phyloP scores from a whole-genome alignment of 2,888 invertebrate species.

The Anagyrus pseudococci region DNA sequence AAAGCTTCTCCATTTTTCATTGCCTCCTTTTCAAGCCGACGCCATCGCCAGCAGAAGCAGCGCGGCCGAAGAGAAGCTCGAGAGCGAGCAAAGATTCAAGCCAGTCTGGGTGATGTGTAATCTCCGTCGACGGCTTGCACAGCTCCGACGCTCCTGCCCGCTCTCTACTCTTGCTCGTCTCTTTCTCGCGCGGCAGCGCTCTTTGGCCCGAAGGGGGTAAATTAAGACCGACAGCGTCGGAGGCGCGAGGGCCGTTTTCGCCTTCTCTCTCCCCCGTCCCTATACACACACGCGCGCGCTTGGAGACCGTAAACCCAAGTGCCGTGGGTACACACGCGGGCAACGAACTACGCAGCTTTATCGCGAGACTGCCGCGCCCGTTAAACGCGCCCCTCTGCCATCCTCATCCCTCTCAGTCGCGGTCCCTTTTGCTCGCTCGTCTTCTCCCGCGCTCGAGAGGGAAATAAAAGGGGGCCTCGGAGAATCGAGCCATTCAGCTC shows the following conservation, averaged over 20 bases:
- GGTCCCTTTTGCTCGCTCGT: too few species aligned
- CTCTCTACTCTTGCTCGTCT: not conserved
- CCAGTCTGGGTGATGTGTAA: conserved; percentile 2
- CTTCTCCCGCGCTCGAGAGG: too few species aligned
- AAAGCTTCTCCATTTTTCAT: conserved; percentile 3
- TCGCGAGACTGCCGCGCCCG: not conserved
- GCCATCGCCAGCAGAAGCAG: not conserved
- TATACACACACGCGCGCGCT: too few species aligned
- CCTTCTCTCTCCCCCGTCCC: too few species aligned
- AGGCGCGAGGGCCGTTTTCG: not conserved
- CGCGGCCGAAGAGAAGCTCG: not conserved
- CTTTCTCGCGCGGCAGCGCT: not conserved
- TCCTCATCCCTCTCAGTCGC: too few species aligned
- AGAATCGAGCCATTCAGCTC: too few species aligned
- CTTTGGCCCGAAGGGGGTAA: conserved; percentile 8
- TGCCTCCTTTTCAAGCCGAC: not conserved
- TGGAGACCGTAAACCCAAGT: conserved; percentile 4
- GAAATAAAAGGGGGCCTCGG: too few species aligned
- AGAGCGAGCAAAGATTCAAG: conserved; percentile 5
- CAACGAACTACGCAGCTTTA: not conserved
- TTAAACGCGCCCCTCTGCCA: conserved; percentile 12
- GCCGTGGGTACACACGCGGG: not conserved
- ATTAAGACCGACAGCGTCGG: conserved; percentile 21
- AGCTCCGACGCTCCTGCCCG: too few species aligned
- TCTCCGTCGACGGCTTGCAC: not conserved